phyloP scores from a whole-genome alignment of 2,888 invertebrate genomes.

The Rhagonycha lutea region DNA sequence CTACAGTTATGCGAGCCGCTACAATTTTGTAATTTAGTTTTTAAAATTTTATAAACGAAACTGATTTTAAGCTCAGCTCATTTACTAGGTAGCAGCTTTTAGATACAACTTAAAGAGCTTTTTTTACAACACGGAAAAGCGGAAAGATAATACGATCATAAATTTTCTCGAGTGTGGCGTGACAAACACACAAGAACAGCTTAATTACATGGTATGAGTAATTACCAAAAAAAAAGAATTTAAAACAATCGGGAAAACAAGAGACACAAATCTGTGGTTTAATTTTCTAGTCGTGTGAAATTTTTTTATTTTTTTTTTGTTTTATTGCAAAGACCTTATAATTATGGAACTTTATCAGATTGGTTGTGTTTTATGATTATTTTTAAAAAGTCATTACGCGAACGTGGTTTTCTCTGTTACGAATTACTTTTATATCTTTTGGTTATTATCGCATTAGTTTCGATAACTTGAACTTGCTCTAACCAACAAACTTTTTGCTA shows the following conservation, averaged over 20 bases:
- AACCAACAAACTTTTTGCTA: slow-evolving; percentile 8
- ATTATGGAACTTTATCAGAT: neutral
- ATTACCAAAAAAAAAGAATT: slow-evolving; percentile 24
- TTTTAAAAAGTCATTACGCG: neutral
- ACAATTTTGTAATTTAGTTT: neutral
- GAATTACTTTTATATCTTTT: slow-evolving; percentile 8
- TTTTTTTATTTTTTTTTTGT: neutral
- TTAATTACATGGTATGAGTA: slow-evolving; percentile 29
- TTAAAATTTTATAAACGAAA: neutral
- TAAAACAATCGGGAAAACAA: slow-evolving; percentile 7
- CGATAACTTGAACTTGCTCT: slow-evolving; percentile 9
- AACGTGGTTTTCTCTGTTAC: neutral
- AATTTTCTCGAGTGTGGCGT: slow-evolving; percentile 24
- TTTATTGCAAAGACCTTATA: neutral
- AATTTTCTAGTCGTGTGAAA: neutral
- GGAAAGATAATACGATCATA: slow-evolving; percentile 23
- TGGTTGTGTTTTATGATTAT: neutral
- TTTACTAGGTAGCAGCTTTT: slow-evolving; percentile 9
- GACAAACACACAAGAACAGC: slow-evolving; percentile 26
- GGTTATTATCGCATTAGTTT: slow-evolving; percentile 13
- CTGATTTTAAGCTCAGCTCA: slow-evolving; percentile 6
- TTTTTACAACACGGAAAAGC: slow-evolving; percentile 21
- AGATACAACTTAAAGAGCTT: slow-evolving; percentile 12
- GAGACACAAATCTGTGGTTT: neutral
- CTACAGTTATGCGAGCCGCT: neutral